Evolutionary conservation across 2,113 vertebrate genomes (phyloP), one percentile per base, ranked within the genome.

Genomic region (Marcusenius ussheri): DNA sequence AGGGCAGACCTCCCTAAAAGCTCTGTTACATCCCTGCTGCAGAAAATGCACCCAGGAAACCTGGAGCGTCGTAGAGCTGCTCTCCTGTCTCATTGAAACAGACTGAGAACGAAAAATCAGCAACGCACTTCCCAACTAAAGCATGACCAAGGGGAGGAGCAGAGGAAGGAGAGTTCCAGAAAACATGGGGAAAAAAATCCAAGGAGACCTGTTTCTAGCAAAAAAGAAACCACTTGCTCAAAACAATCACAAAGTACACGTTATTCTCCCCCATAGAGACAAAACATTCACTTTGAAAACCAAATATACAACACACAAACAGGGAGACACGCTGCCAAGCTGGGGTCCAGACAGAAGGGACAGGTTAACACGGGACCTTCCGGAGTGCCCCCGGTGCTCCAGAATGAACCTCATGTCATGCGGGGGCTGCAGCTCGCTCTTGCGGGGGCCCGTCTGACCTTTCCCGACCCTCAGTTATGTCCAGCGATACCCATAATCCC

Each of bases 211-310:
- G 49, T 15, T 87, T 24, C 47, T 49, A 87, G 17, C 31, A 87
- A 39, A 39, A 74, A 80, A 51, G 5, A 35, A 87, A 87, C n/a
- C 27, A 31, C 85, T 15, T 87, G 5, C n/a, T 87, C 49, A 15
- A n/a, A 53, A 53, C 13, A 87, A 70, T 13, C 45, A 46, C 80
- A 84, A 84, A 84, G 42, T 47, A 84, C 83, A 47, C 1, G 13
- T 56, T 87, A n/a, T 53, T 51, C 50, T 87, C 50, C 49, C 50
- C 47, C 50, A 87, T 5, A n/a, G 24, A 87, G 21, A 31, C 83
- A 21, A 51, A 87, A 87, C 46, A 27, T 87, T 51, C 85, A 87
- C 83, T 47, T n/a, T 47, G 42, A 84, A 84, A 84, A 84, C 8
- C 83, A 84, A 84, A 84, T n/a, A 84, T 47, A 45, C 45, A 47